phyloP scores from a whole-genome alignment of 2,888 invertebrate species.

The Chironomus riparius region DNA sequence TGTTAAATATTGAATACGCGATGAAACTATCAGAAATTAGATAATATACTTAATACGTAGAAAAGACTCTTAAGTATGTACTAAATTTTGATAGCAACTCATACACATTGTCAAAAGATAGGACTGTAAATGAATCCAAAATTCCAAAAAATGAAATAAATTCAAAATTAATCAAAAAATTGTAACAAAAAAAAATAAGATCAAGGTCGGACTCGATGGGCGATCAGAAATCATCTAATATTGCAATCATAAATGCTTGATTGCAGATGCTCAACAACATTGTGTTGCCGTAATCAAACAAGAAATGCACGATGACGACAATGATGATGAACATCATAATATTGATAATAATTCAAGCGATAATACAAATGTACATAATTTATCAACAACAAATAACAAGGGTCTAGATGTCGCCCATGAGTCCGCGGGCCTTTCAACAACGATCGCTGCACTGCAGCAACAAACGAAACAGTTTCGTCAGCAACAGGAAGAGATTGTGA shows the following conservation, averaged over 20 bases:
- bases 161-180: neutral
- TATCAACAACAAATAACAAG: neutral
- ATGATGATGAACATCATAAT: conserved; percentile 25
- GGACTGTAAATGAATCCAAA: neutral
- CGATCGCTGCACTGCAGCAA: neutral
- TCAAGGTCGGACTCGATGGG: conserved; percentile 28
- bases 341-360: neutral
- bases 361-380: neutral
- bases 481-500: conserved; percentile 26
- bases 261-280: conserved; percentile 34
- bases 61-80: too few species aligned
- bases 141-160: conserved; percentile 21
- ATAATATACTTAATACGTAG: too few species aligned
- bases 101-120: neutral
- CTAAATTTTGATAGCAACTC: neutral
- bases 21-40: too few species aligned
- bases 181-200: conserved; percentile 28
- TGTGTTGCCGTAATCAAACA: conserved; percentile 28
- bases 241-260: conserved; percentile 33
- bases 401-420: conserved; percentile 14
- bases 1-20: neutral
- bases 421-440: conserved; percentile 2
- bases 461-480: conserved; percentile 15
- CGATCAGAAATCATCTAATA: conserved; percentile 30
- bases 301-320: conserved; percentile 32